Evolutionary conservation across 1,140 invertebrate species (phyloP), one percentile per base, ranked within the genome.

Genomic region (Aculops lycopersici): DNA sequence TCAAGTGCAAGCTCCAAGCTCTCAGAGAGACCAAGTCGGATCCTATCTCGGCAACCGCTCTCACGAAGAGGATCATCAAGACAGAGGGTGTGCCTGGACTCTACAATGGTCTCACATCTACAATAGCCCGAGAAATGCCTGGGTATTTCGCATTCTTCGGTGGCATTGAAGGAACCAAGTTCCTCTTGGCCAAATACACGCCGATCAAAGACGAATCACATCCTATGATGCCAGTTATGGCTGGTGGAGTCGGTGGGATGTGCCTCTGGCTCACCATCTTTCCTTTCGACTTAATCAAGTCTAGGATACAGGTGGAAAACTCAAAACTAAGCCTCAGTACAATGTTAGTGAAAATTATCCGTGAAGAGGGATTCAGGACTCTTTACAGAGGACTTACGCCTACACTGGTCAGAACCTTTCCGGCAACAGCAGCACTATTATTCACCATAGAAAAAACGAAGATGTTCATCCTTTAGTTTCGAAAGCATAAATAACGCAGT

Each of bases 1-100:
- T 98, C 43, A 98, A 98, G 60, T 97, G 92, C 59, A 72, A 81
- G 48, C 61, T 97, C 35, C 92, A 98, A 63, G 84, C 88, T 0
- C 72, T 88, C 65, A 63, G 73, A 48, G 92, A 98, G 64, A 67
- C 74, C 50, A 65, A 46, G 5, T 36, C 17, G 14, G 31, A 19
- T 21, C 2, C 17, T 12, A 38, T 21, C 42, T 18, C 41, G 20
- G 39, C 43, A 12, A 40, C 43, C 20, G 14, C 18, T 35, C 39
- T 43, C 14, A 48, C 36, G n/a, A 16, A 18, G 36, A n/a, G 16
- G 5, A 44, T 43, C 40, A 17, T 47, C 8, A 41, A n/a, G 39
- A 20, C 4, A 44, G 68, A 66, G n/a, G 24, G 24, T 31, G 46
- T 67, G 39, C 45, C 49, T 38, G 74, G 70, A 3, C 56, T 78